A percentile compares a stretch with the other conserved stretches of the same genome.
phyloP scores from a whole-genome alignment of 64 coral and sea anemone species.

The Porites australiensis region DNA sequence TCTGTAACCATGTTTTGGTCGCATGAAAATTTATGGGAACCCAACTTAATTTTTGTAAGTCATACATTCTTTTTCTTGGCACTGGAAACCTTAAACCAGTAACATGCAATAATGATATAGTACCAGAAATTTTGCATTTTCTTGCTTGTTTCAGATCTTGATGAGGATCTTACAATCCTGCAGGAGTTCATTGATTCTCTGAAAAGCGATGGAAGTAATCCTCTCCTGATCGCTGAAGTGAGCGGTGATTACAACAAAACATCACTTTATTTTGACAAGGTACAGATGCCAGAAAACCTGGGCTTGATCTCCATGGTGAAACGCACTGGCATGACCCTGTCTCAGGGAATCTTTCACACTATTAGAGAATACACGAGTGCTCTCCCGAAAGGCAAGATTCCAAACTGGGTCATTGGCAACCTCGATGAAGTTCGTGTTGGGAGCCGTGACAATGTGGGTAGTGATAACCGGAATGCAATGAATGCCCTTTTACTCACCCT shows the following conservation, averaged over 20 bases:
- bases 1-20: too few species aligned
- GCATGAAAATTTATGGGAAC: neutral
- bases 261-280: conserved; percentile 29
- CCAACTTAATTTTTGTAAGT: neutral
- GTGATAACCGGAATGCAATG: conserved; percentile 51
- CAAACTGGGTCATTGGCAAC: conserved; percentile 64
- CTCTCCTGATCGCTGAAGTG: conserved; percentile 55
- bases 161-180: conserved; percentile 55
- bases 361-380: conserved; percentile 57
- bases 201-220: conserved; percentile 25
- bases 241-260: conserved; percentile 26
- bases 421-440: conserved; percentile 16
- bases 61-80: too few species aligned
- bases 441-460: neutral
- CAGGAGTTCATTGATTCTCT: conserved; percentile 64
- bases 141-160: conserved; percentile 55
- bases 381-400: conserved; percentile 16
- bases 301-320: conserved; percentile 53
- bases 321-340: neutral
- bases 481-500: conserved; percentile 84
- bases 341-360: conserved; percentile 41
- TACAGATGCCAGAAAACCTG: conserved; percentile 56
- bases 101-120: too few species aligned
- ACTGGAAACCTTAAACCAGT: too few species aligned
- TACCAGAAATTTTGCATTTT: neutral